phyloP scores from a whole-genome alignment of 2,797 vertebrate species.

The Neostethus bicornis region DNA sequence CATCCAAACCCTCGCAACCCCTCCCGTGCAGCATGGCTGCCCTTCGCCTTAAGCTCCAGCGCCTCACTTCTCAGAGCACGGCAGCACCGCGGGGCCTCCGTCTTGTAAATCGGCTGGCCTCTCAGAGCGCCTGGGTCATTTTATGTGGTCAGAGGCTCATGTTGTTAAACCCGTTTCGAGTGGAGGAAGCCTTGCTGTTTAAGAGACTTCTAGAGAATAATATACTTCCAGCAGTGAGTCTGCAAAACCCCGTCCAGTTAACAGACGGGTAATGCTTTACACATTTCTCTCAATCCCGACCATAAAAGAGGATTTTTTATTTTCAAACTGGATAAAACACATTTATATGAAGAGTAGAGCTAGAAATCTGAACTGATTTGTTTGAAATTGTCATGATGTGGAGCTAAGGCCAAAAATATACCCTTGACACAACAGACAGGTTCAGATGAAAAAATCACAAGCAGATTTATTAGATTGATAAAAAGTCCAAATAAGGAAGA shows the following conservation, averaged over 20 bases:
- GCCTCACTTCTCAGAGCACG: conserved; percentile 64
- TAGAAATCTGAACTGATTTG: no score
- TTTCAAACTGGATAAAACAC: no score
- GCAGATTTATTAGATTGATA: no score
- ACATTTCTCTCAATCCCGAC: conserved; percentile 35
- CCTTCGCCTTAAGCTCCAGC: conserved; percentile 78
- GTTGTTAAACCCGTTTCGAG: conserved; percentile 92
- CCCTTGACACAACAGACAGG: no score
- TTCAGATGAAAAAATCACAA: no score
- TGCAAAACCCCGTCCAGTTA: conserved; percentile 88
- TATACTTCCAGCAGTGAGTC: conserved; percentile 84
- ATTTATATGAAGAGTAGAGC: no score
- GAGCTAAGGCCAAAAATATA: no score
- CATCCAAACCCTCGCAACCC: conserved; percentile 57
- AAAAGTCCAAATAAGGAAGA: no score
- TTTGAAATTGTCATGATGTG: no score
- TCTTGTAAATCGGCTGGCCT: conserved; percentile 86
- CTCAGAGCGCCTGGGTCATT: conserved; percentile 89
- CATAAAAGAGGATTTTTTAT: neutral
- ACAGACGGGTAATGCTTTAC: conserved; percentile 88
- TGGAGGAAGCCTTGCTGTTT: conserved; percentile 92
- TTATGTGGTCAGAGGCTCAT: conserved; percentile 83
- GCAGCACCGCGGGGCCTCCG: conserved; percentile 72
- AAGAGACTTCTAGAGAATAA: conserved; percentile 91
- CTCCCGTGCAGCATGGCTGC: conserved; percentile 85